Evolutionary conservation across 2,888 invertebrate species (phyloP), one percentile per base, ranked within the genome.

Genomic region (Drosophila aldrichi): DNA sequence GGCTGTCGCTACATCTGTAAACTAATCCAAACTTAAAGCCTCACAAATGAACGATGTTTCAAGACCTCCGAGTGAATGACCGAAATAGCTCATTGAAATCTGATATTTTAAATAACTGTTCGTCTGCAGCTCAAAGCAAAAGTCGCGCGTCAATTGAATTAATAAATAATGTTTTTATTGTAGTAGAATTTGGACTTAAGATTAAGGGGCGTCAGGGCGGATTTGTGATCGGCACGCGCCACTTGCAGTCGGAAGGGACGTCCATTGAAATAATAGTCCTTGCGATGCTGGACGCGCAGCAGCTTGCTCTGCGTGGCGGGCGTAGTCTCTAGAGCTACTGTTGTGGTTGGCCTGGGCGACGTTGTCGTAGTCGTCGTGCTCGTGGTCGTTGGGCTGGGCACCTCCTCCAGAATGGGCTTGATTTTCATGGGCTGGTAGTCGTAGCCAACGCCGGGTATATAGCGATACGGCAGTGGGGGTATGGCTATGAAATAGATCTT

Each of bases 401-500:
- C 5, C 10, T 82, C 83, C 41, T 79, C 77, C 6, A 83, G 22
- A 16, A 91, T 88, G 20, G 91, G 90, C 54, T 88, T 89, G 48
- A 92, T 92, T 70, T 89, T 89, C 2, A 96, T 95, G 0, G 97
- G 96, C 81, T 96, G 96, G 0, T 97, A 97, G 22, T 97, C 95
- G 92, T 97, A 97, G 0, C 97, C 97, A 43, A 97, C 92, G 2
- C 97, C 97, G 0, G 97, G 97, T 3, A 97, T 96, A 91, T 95
- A 97, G 94, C 96, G 96, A 93, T 97, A 97, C 0, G 97, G 97
- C 44, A 96, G 95, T 4, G 97, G 96, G 0, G 97, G 97, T 69
- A 97, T 93, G 76, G 96, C 95, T 70, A 97, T 97, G 93, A 97
- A 97, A 92, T 96, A 97, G 79, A 97, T 96, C 41, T 97, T 96